These are phyloP conservation scores for Spatulosminthurus flaviceps DNA, from an alignment of 2,888 invertebrate species.

Conservation along the genomic window DNA sequence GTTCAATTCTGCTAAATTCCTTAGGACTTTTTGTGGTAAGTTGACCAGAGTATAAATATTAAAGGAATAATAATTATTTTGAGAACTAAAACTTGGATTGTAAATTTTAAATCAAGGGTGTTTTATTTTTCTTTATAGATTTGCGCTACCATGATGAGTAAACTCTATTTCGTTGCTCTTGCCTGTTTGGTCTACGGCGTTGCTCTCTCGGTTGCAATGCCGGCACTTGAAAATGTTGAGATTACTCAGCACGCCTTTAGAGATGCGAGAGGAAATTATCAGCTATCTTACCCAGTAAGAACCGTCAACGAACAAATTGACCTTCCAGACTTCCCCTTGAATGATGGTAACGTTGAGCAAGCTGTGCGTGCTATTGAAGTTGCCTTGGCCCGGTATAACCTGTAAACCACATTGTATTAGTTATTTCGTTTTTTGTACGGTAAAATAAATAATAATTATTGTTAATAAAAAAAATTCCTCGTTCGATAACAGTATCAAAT, in stretches of 20 bases:
- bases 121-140: neutral
- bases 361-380: constrained; percentile 40
- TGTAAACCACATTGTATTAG: neutral
- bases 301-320: constrained; percentile 38
- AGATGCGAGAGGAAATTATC: constrained; percentile 24
- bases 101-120: neutral
- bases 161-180: neutral
- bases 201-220: neutral
- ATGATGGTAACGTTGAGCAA: constrained; percentile 41
- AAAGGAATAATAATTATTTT: too few species aligned
- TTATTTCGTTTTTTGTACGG: too few species aligned
- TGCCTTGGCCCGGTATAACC: constrained; percentile 25
- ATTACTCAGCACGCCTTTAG: constrained; percentile 38
- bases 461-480: neutral
- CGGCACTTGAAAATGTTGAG: constrained; percentile 37
- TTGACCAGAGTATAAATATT: too few species aligned
- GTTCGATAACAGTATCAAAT: too few species aligned
- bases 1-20: too few species aligned
- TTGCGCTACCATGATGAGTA: constrained; percentile 9
- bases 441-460: too few species aligned
- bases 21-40: too few species aligned
- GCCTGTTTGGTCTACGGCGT: neutral
- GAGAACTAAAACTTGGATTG: neutral
- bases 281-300: constrained; percentile 25
- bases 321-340: constrained; percentile 44